Percentiles rank a stretch among this genome's conserved stretches.
Conservation (phyloP, 2,888 invertebrate genomes). For the Tachina grossa region DNA sequence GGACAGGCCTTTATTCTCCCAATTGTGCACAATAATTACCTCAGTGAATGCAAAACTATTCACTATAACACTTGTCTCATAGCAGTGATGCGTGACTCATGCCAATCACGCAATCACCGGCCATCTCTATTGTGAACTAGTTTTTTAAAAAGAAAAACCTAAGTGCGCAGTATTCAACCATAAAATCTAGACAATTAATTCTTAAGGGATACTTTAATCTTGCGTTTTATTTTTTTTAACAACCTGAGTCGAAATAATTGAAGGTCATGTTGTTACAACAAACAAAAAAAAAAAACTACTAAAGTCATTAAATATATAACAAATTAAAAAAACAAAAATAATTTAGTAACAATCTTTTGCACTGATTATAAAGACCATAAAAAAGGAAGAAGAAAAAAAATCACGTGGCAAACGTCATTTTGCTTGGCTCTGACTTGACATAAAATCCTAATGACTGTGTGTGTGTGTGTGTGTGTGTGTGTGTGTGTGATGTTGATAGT, state of each 20-base stretch:
- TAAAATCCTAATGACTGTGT: constrained; percentile 40
- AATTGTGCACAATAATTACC: too few species aligned
- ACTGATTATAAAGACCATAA: constrained; percentile 41
- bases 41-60: too few species aligned
- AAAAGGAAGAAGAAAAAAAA: constrained; percentile 13
- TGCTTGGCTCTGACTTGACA: background rate
- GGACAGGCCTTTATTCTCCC: too few species aligned
- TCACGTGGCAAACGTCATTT: constrained; percentile 17
- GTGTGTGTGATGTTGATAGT: constrained; percentile 12
- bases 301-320: constrained; percentile 43
- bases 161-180: background rate
- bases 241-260: constrained; percentile 33
- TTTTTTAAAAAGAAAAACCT: background rate
- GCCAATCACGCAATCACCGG: background rate
- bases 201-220: background rate
- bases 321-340: constrained; percentile 20
- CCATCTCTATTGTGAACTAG: background rate
- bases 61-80: too few species aligned
- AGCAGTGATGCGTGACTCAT: too few species aligned
- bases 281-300: constrained; percentile 8
- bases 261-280: constrained; percentile 58
- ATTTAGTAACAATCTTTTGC: constrained; percentile 19
- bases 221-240: background rate
- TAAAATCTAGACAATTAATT: constrained; percentile 7
- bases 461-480: background rate